A percentile compares a stretch with the other conserved stretches of the same genome.
phyloP scores from a whole-genome alignment of 2,888 invertebrate species.

The Drosophila histrio region DNA sequence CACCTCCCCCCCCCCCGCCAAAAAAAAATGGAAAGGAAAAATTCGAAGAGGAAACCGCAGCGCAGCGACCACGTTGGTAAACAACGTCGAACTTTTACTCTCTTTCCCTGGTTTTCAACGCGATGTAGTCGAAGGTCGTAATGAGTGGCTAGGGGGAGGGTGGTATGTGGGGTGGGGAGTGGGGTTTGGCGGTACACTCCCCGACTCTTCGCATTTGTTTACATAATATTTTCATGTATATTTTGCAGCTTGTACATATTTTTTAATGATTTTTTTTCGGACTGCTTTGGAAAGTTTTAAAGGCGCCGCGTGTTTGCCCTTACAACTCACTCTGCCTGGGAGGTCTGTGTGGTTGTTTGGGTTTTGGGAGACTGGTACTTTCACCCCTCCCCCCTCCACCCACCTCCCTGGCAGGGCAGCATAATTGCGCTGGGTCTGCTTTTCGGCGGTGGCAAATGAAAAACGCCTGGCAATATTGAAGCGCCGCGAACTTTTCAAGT shows the following conservation, averaged over 20 bases:
- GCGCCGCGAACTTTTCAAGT: constrained; percentile 73
- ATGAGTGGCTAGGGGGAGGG: constrained; percentile 46
- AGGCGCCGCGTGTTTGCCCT: constrained; percentile 46
- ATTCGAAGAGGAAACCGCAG: constrained; percentile 54
- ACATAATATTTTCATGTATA: constrained; percentile 70
- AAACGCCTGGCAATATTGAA: constrained; percentile 69
- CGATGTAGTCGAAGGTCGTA: constrained; percentile 50
- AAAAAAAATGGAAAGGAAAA: not conserved
- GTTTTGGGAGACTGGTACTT: not conserved
- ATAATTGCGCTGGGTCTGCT: constrained; percentile 60
- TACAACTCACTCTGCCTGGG: constrained; percentile 58
- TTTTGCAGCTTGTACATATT: constrained; percentile 63
- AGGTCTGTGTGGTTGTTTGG: constrained; percentile 8
- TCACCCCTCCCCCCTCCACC: not conserved
- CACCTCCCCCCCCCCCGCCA: not conserved
- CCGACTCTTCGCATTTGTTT: constrained; percentile 56
- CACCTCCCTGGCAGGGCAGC: constrained; percentile 23
- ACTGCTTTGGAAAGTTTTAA: constrained; percentile 52
- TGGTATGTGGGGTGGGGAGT: not conserved
- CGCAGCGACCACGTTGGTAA: constrained; percentile 40
- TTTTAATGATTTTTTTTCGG: constrained; percentile 64
- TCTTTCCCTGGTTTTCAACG: constrained; percentile 12
- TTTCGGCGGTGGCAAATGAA: constrained; percentile 52
- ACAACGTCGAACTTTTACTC: constrained; percentile 52
- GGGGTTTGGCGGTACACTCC: not conserved